Evolutionary conservation across 2,888 invertebrate species (phyloP), one percentile per base, ranked within the genome.

Genomic region (Gandaritis pyraliata): DNA sequence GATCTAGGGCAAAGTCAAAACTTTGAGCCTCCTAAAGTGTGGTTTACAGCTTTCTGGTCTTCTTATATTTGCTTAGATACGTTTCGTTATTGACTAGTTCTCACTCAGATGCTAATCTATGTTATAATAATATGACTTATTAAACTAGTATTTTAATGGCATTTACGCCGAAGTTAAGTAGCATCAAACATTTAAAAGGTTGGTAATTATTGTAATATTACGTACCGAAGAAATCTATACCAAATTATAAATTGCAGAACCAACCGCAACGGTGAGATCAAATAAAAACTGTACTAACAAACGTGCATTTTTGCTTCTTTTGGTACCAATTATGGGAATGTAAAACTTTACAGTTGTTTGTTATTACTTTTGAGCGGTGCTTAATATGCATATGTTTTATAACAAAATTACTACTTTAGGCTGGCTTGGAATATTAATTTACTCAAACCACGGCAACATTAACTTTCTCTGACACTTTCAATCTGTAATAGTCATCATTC

Each of bases 291-390:
- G 39, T 39, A 39, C 13, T 13, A 39, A 41, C 15, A 41, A 41
- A 43, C 16, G 43, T 43, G 43, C 11, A 13, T 13, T 8, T 6
- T 38, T 12, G 10, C 4, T 12, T 12, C 11, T 2, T 16, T 43
- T 16, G 16, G 16, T 43, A 43, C 16, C 8, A 15, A 43, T 18
- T 15, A 51, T 39, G 41, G 41, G 53, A 49, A 36, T 36, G 33
- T 18, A 36, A 68, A 64, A 64, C 57, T 69, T 53, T 60, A 59
- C 51, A 50, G 59, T 65, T 57, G 64, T 52, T 57, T 38, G 52
- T 61, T 50, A 52, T 59, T 56, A 33, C 54, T 60, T 23, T 50
- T 47, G 29, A 59, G 15, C 43, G 48, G 49, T 50, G 58, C 39
- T 41, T 50, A 57, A 53, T 62, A 53, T 62, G 39, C 57, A 57